Evolutionary conservation across 2,797 vertebrate species (phyloP).

Genomic region (Clarias fuscus): DNA sequence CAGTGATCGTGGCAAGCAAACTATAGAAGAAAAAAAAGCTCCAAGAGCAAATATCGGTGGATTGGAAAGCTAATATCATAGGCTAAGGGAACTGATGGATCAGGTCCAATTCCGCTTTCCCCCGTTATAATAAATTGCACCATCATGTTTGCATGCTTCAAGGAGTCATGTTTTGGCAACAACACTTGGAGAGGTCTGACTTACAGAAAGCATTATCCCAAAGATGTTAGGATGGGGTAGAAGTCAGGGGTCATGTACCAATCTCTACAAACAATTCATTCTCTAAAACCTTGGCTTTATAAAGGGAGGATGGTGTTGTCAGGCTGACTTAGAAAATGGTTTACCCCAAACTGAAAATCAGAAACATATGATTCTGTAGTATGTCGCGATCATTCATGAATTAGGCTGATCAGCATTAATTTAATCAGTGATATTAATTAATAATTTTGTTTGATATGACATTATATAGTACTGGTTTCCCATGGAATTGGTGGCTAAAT

Average conservation of each 20-base stretch:
- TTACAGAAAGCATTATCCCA: not conserved
- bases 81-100: not conserved
- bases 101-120: not conserved
- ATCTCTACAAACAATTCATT: not conserved
- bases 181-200: not conserved
- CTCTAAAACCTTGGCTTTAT: not conserved
- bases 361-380: not conserved
- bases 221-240: not conserved
- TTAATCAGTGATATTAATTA: too few relatives aligned
- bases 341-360: not conserved
- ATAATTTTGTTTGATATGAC: too few relatives aligned
- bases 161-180: not conserved
- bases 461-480: too few relatives aligned
- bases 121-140: not conserved
- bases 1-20: not conserved
- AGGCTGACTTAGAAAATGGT: not conserved
- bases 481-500: too few relatives aligned
- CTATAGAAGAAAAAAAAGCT: not conserved
- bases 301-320: not conserved
- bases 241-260: not conserved
- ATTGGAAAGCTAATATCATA: not conserved
- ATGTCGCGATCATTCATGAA: not conserved
- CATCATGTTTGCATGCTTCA: not conserved
- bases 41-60: not conserved
- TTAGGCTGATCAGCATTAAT: too few relatives aligned